Evolutionary conservation across 1,140 invertebrate genomes (phyloP).

Genomic region (Antheraea pernyi): DNA sequence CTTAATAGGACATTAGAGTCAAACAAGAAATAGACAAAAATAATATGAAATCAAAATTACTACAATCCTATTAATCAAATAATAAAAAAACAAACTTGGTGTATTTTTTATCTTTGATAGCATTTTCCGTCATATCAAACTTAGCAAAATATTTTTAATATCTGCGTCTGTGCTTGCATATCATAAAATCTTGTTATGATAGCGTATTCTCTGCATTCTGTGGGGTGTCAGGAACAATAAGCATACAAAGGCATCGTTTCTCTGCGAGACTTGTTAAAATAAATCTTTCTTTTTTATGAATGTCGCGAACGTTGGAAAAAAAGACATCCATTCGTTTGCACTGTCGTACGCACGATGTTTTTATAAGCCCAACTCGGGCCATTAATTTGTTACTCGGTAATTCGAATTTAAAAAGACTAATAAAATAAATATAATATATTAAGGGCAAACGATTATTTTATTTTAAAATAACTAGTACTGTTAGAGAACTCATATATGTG

Average conservation of each 20-base stretch:
- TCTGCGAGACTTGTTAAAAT: constrained; percentile 13
- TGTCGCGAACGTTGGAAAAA: constrained; percentile 11
- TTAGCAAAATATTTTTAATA: constrained; percentile 19
- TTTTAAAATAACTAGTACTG: too few relatives aligned
- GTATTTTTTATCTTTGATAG: too few relatives aligned
- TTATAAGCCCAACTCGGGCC: constrained; percentile 6
- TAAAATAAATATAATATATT: background rate
- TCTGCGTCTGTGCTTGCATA: constrained; percentile 7
- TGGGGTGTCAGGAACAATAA: constrained; percentile 17
- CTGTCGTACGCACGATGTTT: constrained; percentile 12
- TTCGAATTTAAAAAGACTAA: background rate
- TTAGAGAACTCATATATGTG: too few relatives aligned
- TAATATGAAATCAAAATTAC: background rate
- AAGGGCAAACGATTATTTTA: too few relatives aligned
- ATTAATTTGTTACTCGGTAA: constrained; percentile 7
- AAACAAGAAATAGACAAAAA: too few relatives aligned
- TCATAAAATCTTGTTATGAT: constrained; percentile 13
- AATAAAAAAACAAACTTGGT: too few relatives aligned
- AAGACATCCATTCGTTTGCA: constrained; percentile 6
- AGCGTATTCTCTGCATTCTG: constrained; percentile 10
- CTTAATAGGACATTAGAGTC: too few relatives aligned
- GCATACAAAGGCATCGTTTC: constrained; percentile 9
- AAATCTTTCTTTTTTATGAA: constrained; percentile 17
- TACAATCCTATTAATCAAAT: too few relatives aligned
- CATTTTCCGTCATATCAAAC: background rate